Evolutionary conservation across 1,140 invertebrate species (phyloP).

Genomic region (Thereuonema tuberculata): DNA sequence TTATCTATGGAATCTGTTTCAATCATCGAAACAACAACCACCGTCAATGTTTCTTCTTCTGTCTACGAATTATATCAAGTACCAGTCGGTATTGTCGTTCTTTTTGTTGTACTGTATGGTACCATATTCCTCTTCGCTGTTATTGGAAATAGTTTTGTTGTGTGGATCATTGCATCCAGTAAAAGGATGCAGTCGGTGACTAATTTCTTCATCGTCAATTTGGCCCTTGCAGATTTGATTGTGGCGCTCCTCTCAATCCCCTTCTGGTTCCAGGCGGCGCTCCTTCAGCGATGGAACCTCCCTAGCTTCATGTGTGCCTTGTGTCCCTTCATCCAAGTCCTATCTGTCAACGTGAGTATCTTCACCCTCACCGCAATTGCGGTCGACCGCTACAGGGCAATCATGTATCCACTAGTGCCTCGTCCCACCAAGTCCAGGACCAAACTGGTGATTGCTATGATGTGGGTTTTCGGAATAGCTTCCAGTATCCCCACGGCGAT

Average conservation of each 20-base stretch:
- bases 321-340: slow-evolving; percentile 59
- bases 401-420: too few relatives aligned
- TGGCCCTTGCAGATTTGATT: slow-evolving; percentile 60
- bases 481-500: too few relatives aligned
- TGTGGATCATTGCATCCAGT: slow-evolving; percentile 53
- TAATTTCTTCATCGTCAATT: slow-evolving; percentile 65
- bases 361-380: slow-evolving; percentile 68
- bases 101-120: slow-evolving; percentile 65
- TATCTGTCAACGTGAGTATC: slow-evolving; percentile 65
- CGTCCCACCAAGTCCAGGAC: too few relatives aligned
- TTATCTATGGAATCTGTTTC: too few relatives aligned
- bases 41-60: too few relatives aligned
- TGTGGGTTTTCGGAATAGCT: too few relatives aligned
- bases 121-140: slow-evolving; percentile 63
- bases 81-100: slow-evolving; percentile 49
- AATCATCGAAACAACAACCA: too few relatives aligned
- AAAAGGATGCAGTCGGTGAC: slow-evolving; percentile 59
- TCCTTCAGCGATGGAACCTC: slow-evolving; percentile 65
- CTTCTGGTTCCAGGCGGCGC: slow-evolving; percentile 72
- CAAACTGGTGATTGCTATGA: too few relatives aligned
- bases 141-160: slow-evolving; percentile 62
- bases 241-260: slow-evolving; percentile 63
- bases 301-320: slow-evolving; percentile 68
- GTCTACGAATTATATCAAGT: too few relatives aligned
- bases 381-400: slow-evolving; percentile 49